A percentile compares a stretch with the other conserved stretches of the same genome.
Evolutionary conservation across 2,888 invertebrate species (phyloP).

Genomic region (Aspidapion aeneum): DNA sequence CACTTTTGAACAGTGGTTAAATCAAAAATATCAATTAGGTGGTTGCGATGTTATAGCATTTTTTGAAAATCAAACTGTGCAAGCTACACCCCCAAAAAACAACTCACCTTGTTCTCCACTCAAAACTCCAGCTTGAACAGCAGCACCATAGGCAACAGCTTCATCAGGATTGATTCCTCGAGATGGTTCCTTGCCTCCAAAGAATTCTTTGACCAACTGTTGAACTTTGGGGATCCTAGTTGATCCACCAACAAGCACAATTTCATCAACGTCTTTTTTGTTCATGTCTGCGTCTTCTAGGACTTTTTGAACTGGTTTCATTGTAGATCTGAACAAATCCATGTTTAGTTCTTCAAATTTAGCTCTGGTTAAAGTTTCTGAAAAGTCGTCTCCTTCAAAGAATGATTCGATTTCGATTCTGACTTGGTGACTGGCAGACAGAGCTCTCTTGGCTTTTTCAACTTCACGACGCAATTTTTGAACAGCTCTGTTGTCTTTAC

Average conservation of each 20-base stretch:
- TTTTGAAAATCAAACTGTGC: background rate
- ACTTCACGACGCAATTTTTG: constrained; percentile 96
- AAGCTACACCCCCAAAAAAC: no score
- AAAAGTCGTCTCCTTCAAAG: constrained; percentile 98
- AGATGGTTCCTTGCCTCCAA: constrained; percentile 96
- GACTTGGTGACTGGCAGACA: constrained; percentile 93
- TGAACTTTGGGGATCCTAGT: constrained; percentile 99
- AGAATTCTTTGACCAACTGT: constrained; percentile 89
- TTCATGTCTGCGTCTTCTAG: constrained; percentile 99
- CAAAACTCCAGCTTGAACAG: constrained; percentile 97
- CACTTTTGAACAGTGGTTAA: no score
- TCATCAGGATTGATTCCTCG: constrained; percentile 99
- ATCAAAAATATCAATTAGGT: no score
- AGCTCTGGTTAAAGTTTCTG: constrained; percentile 95
- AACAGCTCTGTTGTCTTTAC: constrained; percentile 75
- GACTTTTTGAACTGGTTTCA: constrained; percentile 91
- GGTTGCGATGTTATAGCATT: no score
- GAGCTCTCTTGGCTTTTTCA: constrained; percentile 94
- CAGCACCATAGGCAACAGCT: constrained; percentile 97
- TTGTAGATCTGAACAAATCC: constrained; percentile 69
- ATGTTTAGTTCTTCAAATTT: constrained; percentile 99
- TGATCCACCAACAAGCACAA: constrained; percentile 97
- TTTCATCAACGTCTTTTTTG: constrained; percentile 97
- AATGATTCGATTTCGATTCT: constrained; percentile 98
- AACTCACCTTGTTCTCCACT: constrained; percentile 77